These are phyloP conservation scores for Dicrurus megarhynchus DNA, from an alignment of 2,113 vertebrate species.

Conservation along the genomic window DNA sequence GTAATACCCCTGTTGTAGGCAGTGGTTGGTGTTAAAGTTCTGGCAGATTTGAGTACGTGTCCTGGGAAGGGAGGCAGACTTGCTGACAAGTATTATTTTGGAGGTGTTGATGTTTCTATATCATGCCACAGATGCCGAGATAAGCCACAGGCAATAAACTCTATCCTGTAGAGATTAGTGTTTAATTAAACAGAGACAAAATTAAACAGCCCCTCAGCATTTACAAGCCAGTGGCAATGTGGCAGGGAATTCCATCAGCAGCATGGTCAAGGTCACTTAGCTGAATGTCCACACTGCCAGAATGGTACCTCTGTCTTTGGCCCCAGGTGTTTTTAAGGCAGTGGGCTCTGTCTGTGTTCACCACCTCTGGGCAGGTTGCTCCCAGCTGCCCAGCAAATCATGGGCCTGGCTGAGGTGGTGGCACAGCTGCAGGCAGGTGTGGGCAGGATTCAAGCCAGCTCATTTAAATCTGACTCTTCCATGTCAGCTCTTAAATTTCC, in stretches of 20 bases:
- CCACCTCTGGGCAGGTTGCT: fast-evolving
- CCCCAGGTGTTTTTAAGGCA: not conserved
- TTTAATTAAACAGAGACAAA: conserved; percentile 37
- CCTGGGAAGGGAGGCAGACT: not conserved
- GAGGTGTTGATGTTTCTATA: not conserved
- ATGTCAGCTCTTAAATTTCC: not conserved
- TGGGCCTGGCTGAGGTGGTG: not conserved
- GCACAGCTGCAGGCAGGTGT: not conserved
- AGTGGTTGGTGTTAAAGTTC: not conserved
- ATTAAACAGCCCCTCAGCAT: not conserved
- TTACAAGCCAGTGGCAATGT: not conserved
- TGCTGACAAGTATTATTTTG: conserved; percentile 9
- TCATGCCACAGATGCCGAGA: not conserved
- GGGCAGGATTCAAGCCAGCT: not conserved
- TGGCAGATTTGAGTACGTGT: not conserved
- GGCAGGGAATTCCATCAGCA: not conserved
- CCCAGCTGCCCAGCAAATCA: not conserved
- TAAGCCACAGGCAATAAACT: not conserved
- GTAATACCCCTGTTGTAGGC: not conserved
- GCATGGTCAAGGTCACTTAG: not conserved
- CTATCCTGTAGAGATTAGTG: not conserved
- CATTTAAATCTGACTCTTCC: not conserved
- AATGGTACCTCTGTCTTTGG: not conserved
- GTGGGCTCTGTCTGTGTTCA: not conserved
- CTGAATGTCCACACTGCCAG: fast-evolving